Base-by-base conservation (phyloP, 2,888 invertebrate genomes). In the Acrocera orbiculus region DNA sequence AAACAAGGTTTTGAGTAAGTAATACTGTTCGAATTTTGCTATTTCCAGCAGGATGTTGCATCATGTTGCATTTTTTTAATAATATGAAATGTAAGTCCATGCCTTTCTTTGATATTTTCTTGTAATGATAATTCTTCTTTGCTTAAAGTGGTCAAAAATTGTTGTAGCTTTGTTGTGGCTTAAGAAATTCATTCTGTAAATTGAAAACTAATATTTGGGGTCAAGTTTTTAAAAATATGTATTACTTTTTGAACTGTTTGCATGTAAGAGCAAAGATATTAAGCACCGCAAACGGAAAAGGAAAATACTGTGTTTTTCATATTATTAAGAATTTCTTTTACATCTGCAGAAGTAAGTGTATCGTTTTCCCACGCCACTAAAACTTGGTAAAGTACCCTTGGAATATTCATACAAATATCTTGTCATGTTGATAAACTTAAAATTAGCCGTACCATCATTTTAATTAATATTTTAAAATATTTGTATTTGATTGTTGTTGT, bases 91-190 rank as follows among this genome's bases (percentile, higher is more conserved):
- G 87, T 86, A 27, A 90, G 58, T 38, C 72, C 68, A 41, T 77
- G 69, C 30, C 77, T 67, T 53, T 83, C 82, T 52, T 79, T 76
- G 38, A 77, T 75, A 52, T 76, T 76, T 44, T 86, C 85, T 48
- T 73, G 73, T 23, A 66, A 53, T 27, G 66, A 53, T 50, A 73
- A 59, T 47, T 80, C 78, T 19, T 70, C 69, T 37, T 69, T 69
- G 37, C 66, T 67, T 2, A 70, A 61, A 24, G 77, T 67, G 34
- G 71, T 70, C 32, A 76, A 58, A 48, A 92, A 77, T 49, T 86
- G 83, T 47, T 90, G 86, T n/a, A 92, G 74, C 83, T 92, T 90
- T 50, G 83, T 85, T 43, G 85, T 70, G 92, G 89, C 56, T 87
- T 89, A 3, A 83, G 53, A 30, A 81, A 63, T 40, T 81, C 81